These are phyloP conservation scores for Leptocoma aspasia DNA, from an alignment of 2,113 vertebrate species.

Conservation along the genomic window DNA sequence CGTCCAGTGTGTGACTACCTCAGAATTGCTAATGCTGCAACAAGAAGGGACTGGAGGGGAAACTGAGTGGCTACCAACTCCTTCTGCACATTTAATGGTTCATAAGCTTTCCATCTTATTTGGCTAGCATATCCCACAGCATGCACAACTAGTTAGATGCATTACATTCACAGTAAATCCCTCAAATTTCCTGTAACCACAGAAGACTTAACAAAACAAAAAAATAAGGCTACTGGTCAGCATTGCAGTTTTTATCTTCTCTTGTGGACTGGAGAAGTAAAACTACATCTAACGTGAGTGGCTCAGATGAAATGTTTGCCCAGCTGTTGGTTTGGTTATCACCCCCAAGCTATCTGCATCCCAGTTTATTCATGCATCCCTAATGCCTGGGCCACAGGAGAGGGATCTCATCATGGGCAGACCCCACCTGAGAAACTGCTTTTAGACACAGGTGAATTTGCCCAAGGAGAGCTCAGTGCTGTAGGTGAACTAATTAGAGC, in stretches of 20 bases:
- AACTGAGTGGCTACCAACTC: not conserved
- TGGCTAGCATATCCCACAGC: not conserved
- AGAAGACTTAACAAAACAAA: not conserved
- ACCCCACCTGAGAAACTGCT: not conserved
- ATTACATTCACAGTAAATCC: not conserved
- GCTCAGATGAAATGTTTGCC: not conserved
- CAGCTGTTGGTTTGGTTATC: not conserved
- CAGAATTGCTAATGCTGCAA: constrained; percentile 19
- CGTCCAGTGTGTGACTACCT: not conserved
- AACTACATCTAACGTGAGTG: not conserved
- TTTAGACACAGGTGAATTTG: not conserved
- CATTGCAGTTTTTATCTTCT: not conserved
- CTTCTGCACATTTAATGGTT: not conserved
- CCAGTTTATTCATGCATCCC: not conserved
- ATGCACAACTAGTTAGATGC: not conserved
- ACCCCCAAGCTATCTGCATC: not conserved
- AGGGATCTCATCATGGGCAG: not conserved
- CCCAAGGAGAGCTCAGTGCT: not conserved
- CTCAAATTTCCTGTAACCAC: not conserved
- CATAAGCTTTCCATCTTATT: not conserved
- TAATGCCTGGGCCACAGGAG: not conserved
- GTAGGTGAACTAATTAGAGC: not conserved
- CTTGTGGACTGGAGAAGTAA: not conserved
- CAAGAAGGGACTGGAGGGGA: not conserved
- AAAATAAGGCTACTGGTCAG: not conserved